phyloP scores from a whole-genome alignment of 2,797 vertebrate genomes.

The Otus scops region DNA sequence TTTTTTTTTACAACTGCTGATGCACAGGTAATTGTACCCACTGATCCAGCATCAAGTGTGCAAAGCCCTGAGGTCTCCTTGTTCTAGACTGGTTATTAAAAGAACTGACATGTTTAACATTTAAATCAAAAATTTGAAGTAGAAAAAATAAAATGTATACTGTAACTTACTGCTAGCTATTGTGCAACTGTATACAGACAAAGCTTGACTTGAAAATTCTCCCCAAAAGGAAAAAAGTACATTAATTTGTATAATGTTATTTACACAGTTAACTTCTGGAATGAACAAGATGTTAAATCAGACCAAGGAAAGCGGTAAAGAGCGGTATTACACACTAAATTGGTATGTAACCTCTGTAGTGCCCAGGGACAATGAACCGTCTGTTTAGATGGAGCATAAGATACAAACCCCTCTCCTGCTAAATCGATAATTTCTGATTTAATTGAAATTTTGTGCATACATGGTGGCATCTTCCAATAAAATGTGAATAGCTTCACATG shows the following conservation, averaged over 20 bases:
- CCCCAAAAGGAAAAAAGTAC: neutral
- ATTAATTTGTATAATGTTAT: neutral
- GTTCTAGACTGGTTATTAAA: neutral
- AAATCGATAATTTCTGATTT: neutral
- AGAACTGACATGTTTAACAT: neutral
- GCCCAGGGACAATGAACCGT: neutral
- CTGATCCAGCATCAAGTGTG: neutral
- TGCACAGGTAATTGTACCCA: neutral
- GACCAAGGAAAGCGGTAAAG: neutral
- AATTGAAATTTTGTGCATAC: neutral
- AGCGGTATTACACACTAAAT: neutral
- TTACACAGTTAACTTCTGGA: neutral
- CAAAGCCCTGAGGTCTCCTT: neutral
- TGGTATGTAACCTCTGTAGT: neutral
- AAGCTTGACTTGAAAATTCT: neutral
- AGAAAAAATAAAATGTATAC: neutral
- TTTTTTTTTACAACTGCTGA: neutral
- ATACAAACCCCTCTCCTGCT: neutral
- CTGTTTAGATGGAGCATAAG: neutral
- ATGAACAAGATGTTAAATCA: neutral
- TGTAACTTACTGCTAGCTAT: neutral
- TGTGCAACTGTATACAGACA: neutral
- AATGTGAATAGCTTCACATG: neutral
- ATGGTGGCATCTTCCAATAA: neutral
- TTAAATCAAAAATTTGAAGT: neutral